These are phyloP conservation scores for Nicator chloris DNA, from an alignment of 2,113 vertebrate species.

Conservation along the genomic window DNA sequence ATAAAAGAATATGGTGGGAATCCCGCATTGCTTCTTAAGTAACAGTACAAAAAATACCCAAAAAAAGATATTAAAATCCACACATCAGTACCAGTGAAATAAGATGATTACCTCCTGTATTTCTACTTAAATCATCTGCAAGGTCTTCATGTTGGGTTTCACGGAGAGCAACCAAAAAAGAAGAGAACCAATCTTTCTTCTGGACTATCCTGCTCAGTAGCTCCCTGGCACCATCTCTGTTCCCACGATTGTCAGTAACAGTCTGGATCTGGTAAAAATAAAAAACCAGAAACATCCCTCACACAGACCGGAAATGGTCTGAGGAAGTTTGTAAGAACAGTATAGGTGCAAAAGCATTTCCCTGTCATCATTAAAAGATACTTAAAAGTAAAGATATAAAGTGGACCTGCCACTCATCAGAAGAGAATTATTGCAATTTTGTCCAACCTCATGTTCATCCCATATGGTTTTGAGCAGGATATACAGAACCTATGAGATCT, in stretches of 20 bases:
- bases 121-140: slow-evolving; percentile 70
- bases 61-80: neutral
- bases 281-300: neutral
- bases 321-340: neutral
- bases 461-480: neutral
- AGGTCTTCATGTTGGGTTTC: slow-evolving; percentile 68
- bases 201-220: slow-evolving; percentile 81
- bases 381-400: neutral
- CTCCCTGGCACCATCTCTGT: slow-evolving; percentile 72
- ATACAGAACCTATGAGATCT: neutral
- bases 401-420: neutral
- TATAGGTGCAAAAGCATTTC: neutral
- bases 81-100: neutral
- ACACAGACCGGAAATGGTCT: neutral
- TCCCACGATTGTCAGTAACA: slow-evolving; percentile 48
- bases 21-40: neutral
- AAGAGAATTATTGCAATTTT: neutral
- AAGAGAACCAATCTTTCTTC: slow-evolving; percentile 84
- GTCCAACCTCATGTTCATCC: neutral
- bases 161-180: slow-evolving; percentile 75
- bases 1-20: neutral
- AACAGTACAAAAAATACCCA: neutral
- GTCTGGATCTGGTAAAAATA: slow-evolving; percentile 71
- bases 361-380: neutral
- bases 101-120: slow-evolving; percentile 50